A percentile compares a stretch with the other conserved stretches of the same genome.
Evolutionary conservation across 2,113 vertebrate genomes (phyloP).

Genomic region (Labeo rohita): DNA sequence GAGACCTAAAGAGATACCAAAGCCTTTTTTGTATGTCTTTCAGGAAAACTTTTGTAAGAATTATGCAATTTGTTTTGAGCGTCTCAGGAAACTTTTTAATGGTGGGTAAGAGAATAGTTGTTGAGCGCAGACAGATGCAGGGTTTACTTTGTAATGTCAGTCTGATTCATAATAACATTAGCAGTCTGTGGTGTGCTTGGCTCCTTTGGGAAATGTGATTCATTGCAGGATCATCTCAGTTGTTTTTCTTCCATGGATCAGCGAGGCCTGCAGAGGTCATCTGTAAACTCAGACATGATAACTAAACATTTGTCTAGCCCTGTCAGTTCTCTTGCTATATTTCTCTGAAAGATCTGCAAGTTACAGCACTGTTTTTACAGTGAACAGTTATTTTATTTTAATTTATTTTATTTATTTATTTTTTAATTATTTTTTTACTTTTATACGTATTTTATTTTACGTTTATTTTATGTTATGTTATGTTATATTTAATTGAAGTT

Average conservation of each 20-base stretch:
- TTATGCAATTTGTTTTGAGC: constrained; percentile 3
- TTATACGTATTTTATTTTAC: no score
- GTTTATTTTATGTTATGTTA: no score
- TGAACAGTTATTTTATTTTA: background rate
- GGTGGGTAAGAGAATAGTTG: background rate
- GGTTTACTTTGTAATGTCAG: constrained; percentile 23
- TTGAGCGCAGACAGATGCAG: background rate
- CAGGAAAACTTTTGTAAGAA: background rate
- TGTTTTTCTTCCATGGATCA: constrained; percentile 23
- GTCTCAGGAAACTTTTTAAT: constrained; percentile 5
- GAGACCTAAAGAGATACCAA: background rate
- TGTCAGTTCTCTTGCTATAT: background rate
- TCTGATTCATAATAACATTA: constrained; percentile 29
- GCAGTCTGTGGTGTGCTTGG: background rate
- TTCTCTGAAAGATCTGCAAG: background rate
- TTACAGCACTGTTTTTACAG: background rate
- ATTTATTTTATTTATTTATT: no score
- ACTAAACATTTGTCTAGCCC: background rate
- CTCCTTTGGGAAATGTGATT: constrained; percentile 28
- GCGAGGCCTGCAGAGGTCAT: constrained; percentile 19
- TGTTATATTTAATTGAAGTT: no score
- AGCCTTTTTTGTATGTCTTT: background rate
- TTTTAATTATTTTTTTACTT: no score
- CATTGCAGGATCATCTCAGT: background rate
- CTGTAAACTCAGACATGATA: constrained; percentile 17